Evolutionary conservation across 2,888 invertebrate species (phyloP), one percentile per base, ranked within the genome.

Genomic region (Pseudococcus jackbeardsleyi): DNA sequence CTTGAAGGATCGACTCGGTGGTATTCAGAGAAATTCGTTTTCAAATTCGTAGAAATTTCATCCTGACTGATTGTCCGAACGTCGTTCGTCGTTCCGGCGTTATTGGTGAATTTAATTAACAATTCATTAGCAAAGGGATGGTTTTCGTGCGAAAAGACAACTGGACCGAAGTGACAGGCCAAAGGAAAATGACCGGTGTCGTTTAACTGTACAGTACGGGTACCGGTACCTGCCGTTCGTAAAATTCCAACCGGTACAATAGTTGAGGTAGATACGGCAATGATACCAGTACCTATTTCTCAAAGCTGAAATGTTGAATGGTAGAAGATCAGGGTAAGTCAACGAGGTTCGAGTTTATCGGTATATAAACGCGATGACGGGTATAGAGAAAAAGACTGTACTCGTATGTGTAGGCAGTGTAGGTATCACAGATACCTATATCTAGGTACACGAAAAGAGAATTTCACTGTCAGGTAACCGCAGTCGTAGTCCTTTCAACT

Each of bases 401-500:
- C 1, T 33, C 39, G 77, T 17, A 39, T 0, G 39, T 15, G 15
- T 33, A 33, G 26, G 26, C 3, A 33, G 26, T n/a, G n/a, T n/a
- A 33, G 26, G 26, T 33, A 33, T 3, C 26, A 33, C 3, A 33
- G 26, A 33, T 33, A 33, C 26, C 26, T 33, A 33, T 33, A 33
- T 33, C 26, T 33, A 33, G 1, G 26, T 33, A 33, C 26, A 50
- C 50, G 50, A 15, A 17, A 77, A 77, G 26, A 39, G 33, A 39
- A 77, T 17, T 77, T 77, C 9, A 17, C 33, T 77, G 77, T 77
- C 77, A 77, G 77, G 77, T 77, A 77, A 77, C 77, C 77, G 17
- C 77, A 33, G 26, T 33, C 26, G 26, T 3, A 77, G 77, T 77
- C 77, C 15, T 39, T 39, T 77, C 77, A 77, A 77, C 33, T 77